These are phyloP conservation scores for Pogonus chalceus DNA, from an alignment of 1,140 invertebrate genomes.

Conservation along the genomic window DNA sequence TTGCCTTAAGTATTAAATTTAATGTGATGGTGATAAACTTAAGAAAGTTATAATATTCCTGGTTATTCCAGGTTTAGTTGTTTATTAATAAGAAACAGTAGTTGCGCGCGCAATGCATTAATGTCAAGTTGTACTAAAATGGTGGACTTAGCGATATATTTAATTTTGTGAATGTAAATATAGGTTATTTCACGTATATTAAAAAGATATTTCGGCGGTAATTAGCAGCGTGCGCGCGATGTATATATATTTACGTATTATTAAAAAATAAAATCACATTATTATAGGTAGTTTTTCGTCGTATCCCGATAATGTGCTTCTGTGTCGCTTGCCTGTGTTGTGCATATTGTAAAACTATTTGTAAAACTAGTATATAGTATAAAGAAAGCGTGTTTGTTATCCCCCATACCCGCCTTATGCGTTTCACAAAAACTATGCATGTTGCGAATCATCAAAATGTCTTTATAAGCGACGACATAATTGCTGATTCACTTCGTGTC, in stretches of 20 bases:
- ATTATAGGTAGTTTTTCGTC: slow-evolving; percentile 4
- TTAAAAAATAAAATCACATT: slow-evolving; percentile 22
- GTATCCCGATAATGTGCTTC: slow-evolving; percentile 34
- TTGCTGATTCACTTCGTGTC: background rate
- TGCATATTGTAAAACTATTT: slow-evolving; percentile 9
- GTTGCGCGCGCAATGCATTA: too few species aligned
- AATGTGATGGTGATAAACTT: too few species aligned
- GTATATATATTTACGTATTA: slow-evolving; percentile 21
- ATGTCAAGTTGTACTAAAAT: too few species aligned
- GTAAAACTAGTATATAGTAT: slow-evolving; percentile 2
- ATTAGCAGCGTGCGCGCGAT: background rate
- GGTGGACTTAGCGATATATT: too few species aligned
- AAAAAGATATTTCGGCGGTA: too few species aligned
- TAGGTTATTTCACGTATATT: too few species aligned
- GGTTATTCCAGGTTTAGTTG: too few species aligned
- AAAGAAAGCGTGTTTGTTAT: background rate
- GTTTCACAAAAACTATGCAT: background rate
- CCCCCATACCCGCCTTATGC: background rate
- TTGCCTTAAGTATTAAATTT: too few species aligned
- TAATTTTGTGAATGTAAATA: too few species aligned
- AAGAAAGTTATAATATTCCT: too few species aligned
- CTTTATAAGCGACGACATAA: background rate
- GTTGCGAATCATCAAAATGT: background rate
- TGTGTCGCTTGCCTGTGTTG: slow-evolving; percentile 20
- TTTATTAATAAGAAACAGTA: too few species aligned